Evolutionary conservation across 2,888 invertebrate species (phyloP).

Genomic region (Pyrocoelia pectoralis): DNA sequence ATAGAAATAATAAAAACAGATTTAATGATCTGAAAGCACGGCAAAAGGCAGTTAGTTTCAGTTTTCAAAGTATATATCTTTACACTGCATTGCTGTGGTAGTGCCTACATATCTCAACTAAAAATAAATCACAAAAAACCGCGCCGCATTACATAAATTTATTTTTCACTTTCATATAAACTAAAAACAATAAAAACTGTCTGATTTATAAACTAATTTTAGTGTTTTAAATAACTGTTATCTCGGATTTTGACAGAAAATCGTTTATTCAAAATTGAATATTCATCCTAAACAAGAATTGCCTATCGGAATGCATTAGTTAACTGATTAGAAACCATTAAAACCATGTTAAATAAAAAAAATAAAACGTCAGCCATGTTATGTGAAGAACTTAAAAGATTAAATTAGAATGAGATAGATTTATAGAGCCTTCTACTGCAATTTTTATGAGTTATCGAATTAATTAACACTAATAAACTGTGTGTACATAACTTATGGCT

Average conservation of each 20-base stretch:
- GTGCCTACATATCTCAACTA: background rate
- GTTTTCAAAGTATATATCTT: conserved; percentile 4
- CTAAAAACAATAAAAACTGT: conserved; percentile 12
- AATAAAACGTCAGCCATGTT: conserved; percentile 29
- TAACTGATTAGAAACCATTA: conserved; percentile 39
- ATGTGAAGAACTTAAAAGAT: conserved; percentile 13
- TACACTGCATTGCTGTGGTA: too few relatives aligned
- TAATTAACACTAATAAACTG: conserved; percentile 13
- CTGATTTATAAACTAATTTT: conserved; percentile 31
- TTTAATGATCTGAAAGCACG: conserved; percentile 34
- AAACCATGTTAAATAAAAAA: conserved; percentile 30
- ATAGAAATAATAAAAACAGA: conserved; percentile 30
- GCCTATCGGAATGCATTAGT: conserved; percentile 38
- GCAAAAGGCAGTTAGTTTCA: conserved; percentile 32
- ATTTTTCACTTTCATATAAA: conserved; percentile 14
- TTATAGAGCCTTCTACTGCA: conserved; percentile 8
- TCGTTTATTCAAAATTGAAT: conserved; percentile 38
- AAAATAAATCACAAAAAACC: background rate
- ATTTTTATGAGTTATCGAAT: conserved; percentile 15
- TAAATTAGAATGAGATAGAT: conserved; percentile 17
- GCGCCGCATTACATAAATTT: background rate
- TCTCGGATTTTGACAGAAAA: conserved; percentile 35
- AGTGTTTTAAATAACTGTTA: conserved; percentile 27
- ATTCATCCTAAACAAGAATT: conserved; percentile 37
- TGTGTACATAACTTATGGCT: conserved; percentile 12